Percentiles rank a stretch among this genome's conserved stretches.
phyloP scores from a whole-genome alignment of 2,888 invertebrate genomes.

The Orgyia antiqua region DNA sequence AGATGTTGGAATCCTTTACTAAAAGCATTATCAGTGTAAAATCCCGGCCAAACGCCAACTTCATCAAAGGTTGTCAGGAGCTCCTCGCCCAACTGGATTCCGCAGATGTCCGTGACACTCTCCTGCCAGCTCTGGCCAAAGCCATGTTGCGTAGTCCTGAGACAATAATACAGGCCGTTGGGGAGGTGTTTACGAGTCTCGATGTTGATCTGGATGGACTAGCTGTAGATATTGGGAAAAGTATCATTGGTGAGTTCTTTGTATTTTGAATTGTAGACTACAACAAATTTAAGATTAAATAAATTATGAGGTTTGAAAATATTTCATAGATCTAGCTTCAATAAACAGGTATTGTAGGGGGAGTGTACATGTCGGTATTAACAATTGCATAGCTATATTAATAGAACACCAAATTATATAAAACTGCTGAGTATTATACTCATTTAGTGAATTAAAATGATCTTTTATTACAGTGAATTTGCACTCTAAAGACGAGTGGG shows the following conservation, averaged over 20 bases:
- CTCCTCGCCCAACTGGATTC: slow-evolving; percentile 80
- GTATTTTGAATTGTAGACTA: no score
- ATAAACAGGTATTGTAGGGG: no score
- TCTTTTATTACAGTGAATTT: slow-evolving; percentile 80
- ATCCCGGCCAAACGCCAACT: slow-evolving; percentile 82
- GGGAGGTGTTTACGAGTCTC: slow-evolving; percentile 84
- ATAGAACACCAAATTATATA: no score
- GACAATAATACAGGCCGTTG: slow-evolving; percentile 89
- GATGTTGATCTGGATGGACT: slow-evolving; percentile 87
- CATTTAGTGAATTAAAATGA: no score
- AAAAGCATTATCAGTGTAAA: slow-evolving; percentile 89
- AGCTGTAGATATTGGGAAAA: slow-evolving; percentile 88
- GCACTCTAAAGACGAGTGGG: slow-evolving; percentile 89
- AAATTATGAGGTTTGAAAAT: no score
- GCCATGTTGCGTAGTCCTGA: slow-evolving; percentile 96
- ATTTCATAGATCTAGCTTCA: no score
- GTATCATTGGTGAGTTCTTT: slow-evolving; percentile 85
- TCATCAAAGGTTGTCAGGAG: slow-evolving; percentile 82
- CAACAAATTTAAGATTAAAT: no score
- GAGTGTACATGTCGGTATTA: no score
- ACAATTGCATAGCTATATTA: no score
- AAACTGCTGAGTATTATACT: no score
- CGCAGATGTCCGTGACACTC: slow-evolving; percentile 83
- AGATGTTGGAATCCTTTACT: slow-evolving; percentile 83
- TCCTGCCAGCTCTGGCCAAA: slow-evolving; percentile 93